Conservation (phyloP, 2,113 vertebrate genomes). For the Gymnocephalus cernua region DNA sequence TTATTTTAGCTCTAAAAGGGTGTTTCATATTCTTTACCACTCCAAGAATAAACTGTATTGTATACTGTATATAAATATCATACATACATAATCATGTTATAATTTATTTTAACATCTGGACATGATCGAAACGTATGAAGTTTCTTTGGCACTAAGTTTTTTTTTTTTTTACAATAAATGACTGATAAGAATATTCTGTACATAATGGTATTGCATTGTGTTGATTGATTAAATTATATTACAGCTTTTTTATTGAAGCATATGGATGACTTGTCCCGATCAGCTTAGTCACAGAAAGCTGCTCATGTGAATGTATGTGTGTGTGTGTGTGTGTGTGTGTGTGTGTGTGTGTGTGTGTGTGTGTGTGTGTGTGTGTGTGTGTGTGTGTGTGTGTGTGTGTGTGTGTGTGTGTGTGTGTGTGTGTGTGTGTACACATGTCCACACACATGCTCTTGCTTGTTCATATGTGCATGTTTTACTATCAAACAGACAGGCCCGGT, state of each 20-base stretch:
- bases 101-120: neutral
- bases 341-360: neutral
- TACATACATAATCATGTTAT: too few species aligned
- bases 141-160: neutral
- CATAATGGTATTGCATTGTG: neutral
- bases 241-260: neutral
- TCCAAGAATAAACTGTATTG: neutral
- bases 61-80: neutral
- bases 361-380: neutral
- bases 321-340: neutral
- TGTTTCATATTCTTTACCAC: too few species aligned
- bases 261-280: slow-evolving; percentile 19
- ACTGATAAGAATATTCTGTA: neutral
- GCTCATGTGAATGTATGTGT: neutral
- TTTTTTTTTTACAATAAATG: neutral
- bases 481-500: slow-evolving; percentile 72
- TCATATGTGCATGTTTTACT: slow-evolving; percentile 70
- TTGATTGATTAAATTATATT: neutral
- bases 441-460: slow-evolving; percentile 40
- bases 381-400: neutral
- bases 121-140: neutral
- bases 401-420: neutral
- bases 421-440: slow-evolving; percentile 14
- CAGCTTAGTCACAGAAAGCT: slow-evolving; percentile 19
- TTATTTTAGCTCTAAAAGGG: too few species aligned